phyloP scores from a whole-genome alignment of 2,113 vertebrate species.

The Malurus alboscapulatus region DNA sequence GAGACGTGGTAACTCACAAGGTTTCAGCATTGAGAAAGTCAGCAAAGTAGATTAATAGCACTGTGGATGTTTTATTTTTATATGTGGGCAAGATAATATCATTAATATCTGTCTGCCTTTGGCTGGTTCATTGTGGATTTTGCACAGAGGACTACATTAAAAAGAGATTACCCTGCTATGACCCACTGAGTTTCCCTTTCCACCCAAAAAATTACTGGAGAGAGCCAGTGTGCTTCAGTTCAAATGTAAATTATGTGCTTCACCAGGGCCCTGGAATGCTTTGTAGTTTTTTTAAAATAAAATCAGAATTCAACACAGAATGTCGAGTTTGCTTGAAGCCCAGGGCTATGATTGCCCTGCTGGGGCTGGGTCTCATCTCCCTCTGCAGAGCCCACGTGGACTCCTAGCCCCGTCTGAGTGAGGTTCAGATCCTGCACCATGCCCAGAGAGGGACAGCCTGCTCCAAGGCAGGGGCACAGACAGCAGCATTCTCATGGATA shows the following conservation, averaged over 20 bases:
- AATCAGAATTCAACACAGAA: background rate
- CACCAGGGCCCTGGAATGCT: conserved; percentile 46
- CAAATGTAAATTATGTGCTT: conserved; percentile 16
- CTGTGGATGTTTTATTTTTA: background rate
- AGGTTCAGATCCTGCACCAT: background rate
- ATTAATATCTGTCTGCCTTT: conserved; percentile 55
- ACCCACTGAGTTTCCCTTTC: conserved; percentile 52
- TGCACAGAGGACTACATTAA: conserved; percentile 54
- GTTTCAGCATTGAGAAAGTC: background rate
- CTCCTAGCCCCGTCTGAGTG: background rate
- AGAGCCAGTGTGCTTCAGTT: conserved; percentile 8
- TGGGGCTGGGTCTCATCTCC: background rate
- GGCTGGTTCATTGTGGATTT: conserved; percentile 3
- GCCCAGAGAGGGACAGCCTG: background rate
- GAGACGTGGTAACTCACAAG: background rate
- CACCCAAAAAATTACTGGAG: background rate
- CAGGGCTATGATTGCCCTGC: background rate
- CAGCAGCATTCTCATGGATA: background rate
- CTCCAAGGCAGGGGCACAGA: background rate
- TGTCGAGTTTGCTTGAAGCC: background rate
- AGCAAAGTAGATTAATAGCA: background rate
- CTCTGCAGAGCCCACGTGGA: background rate
- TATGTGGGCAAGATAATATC: background rate
- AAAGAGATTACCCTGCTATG: conserved; percentile 56
- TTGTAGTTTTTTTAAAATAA: background rate